These are phyloP conservation scores for Pediacus dermestoides DNA, from an alignment of 2,888 invertebrate genomes.

Conservation along the genomic window DNA sequence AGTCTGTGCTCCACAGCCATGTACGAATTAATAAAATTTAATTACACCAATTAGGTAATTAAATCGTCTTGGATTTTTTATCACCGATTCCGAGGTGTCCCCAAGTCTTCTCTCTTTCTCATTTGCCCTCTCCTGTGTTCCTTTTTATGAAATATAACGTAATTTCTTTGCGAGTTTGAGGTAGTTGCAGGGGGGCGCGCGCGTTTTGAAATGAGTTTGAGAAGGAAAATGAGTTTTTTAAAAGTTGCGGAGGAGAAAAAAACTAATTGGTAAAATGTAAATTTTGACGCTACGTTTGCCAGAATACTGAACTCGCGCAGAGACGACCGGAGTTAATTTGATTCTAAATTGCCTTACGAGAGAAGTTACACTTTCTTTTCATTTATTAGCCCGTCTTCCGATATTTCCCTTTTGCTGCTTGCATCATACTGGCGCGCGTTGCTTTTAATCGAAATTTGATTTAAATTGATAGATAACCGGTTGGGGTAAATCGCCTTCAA, in stretches of 20 bases:
- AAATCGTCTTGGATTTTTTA: too few species aligned
- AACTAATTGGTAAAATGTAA: conserved; percentile 14
- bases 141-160: too few species aligned
- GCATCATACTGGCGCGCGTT: too few species aligned
- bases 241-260: conserved; percentile 4
- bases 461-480: conserved; percentile 5
- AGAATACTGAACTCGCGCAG: conserved; percentile 6
- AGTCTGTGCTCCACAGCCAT: too few species aligned
- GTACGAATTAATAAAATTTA: too few species aligned
- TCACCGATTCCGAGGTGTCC: too few species aligned
- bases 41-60: too few species aligned
- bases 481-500: too few species aligned
- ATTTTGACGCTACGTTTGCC: conserved; percentile 10
- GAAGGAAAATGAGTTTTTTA: conserved; percentile 4
- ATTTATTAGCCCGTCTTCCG: conserved; percentile 9
- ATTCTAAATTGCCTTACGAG: conserved; percentile 13
- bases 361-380: conserved; percentile 13
- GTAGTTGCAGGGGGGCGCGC: too few species aligned
- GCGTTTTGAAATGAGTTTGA: conserved; percentile 2
- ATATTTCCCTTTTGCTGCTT: conserved; percentile 6
- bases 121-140: too few species aligned
- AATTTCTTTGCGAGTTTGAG: too few species aligned
- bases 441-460: conserved; percentile 11
- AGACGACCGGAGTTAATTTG: conserved; percentile 11
- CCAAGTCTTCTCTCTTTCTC: too few species aligned